A percentile compares a stretch with the other conserved stretches of the same genome.
These are phyloP conservation scores for Drosophila demipolita DNA, from an alignment of 2,888 invertebrate genomes.

Conservation along the genomic window DNA sequence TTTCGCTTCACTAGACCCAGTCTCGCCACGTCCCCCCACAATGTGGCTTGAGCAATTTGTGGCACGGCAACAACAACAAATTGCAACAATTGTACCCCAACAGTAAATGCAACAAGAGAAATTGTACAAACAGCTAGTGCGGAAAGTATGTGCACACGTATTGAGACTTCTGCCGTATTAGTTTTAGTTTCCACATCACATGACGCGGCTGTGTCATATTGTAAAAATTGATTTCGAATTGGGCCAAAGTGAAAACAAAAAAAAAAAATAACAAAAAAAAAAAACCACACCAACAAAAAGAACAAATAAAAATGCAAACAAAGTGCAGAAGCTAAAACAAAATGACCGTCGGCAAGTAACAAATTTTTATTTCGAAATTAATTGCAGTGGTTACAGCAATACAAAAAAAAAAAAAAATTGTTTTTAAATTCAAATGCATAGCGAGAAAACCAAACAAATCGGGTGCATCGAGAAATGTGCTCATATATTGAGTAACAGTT, in stretches of 20 bases:
- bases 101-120: constrained; percentile 25
- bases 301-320: constrained; percentile 40
- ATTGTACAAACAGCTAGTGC: constrained; percentile 45
- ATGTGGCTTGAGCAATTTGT: constrained; percentile 77
- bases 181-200: constrained; percentile 76
- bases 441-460: constrained; percentile 12
- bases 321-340: constrained; percentile 50
- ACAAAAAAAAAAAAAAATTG: constrained; percentile 1
- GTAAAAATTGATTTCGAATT: constrained; percentile 75
- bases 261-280: constrained; percentile 21
- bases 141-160: constrained; percentile 47
- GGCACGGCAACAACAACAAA: constrained; percentile 52
- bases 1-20: constrained; percentile 24
- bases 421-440: constrained; percentile 4
- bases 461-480: constrained; percentile 17
- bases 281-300: constrained; percentile 2
- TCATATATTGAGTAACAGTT: constrained; percentile 8
- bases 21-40: constrained; percentile 54
- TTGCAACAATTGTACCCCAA: constrained; percentile 28
- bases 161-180: constrained; percentile 55
- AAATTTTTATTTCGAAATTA: constrained; percentile 69
- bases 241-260: constrained; percentile 54
- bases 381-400: constrained; percentile 62
- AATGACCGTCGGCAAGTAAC: constrained; percentile 65
- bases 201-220: constrained; percentile 76